Base-by-base conservation (phyloP, 1,140 invertebrate species). In the Drosophila quadrilineata region DNA sequence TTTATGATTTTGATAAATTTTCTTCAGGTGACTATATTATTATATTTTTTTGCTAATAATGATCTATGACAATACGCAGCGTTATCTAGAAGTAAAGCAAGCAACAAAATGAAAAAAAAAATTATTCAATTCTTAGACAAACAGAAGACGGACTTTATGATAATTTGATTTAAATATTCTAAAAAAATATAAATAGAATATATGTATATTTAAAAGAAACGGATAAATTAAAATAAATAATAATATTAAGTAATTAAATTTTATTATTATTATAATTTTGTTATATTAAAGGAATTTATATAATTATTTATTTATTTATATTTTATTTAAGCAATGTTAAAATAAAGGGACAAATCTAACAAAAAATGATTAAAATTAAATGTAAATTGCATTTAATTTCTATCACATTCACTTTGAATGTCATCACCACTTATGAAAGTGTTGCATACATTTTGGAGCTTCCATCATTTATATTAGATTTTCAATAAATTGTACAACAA, bases 1-100 rank as follows among this genome's bases (percentile, higher is more conserved):
- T 85, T 84, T 84, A 84, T 84, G 79, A 79, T 84, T 77, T 85
- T 79, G 79, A 84, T 84, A 85, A 77, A 84, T 82, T 82, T 70
- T 76, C 76, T 76, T 66, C 41, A 71, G 77, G 76, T 76, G 76
- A 82, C 76, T 82, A 73, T 82, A 82, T 82, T 84, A 84, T 77
- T n/a, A n/a, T n/a, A n/a, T n/a, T n/a, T n/a, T 79, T 74, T 75
- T 65, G 49, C 66, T 79, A 85, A 84, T 77, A 85, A 75, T 77
- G 79, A 84, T 84, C 70, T 71, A 85, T 84, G 74, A 16, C 53
- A 26, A 46, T 31, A 57, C 60, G 40, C 21, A 6, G 19, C 31
- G 2, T 6, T 24, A 22, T 16, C 22, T 28, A 6, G 35, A 10
- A 46, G 35, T 19, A 56, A 14, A 6, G 9, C 24, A 24, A 12